These are phyloP conservation scores for Arion vulgaris DNA, from an alignment of 1,140 invertebrate species.

Conservation along the genomic window DNA sequence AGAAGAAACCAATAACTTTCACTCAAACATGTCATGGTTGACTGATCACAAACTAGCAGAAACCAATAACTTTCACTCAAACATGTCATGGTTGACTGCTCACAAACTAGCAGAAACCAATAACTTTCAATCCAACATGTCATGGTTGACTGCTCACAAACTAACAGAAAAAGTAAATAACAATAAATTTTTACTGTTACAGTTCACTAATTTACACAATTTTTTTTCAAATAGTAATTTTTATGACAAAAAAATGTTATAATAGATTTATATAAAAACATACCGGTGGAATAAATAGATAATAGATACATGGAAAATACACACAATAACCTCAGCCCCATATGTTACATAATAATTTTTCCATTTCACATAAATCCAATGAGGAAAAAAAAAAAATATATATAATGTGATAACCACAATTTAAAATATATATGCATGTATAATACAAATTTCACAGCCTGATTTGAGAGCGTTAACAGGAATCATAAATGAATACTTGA, in stretches of 20 bases:
- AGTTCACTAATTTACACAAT: too few species aligned
- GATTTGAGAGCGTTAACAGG: conserved; percentile 6
- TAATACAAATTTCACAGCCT: conserved; percentile 26
- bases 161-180: too few species aligned
- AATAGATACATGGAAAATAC: not conserved
- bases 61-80: too few species aligned
- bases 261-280: not conserved
- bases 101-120: too few species aligned
- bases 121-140: too few species aligned
- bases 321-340: not conserved
- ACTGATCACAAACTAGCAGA: too few species aligned
- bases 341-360: not conserved
- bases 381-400: not conserved
- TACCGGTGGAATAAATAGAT: not conserved
- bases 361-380: not conserved
- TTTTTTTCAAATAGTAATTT: not conserved
- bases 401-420: not conserved
- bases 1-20: too few species aligned
- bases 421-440: not conserved
- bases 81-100: too few species aligned
- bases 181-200: too few species aligned
- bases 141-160: too few species aligned
- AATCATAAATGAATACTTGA: not conserved
- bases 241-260: not conserved
- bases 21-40: too few species aligned